These are phyloP conservation scores for Orius insidiosus DNA, from an alignment of 1,140 invertebrate genomes.

Conservation along the genomic window DNA sequence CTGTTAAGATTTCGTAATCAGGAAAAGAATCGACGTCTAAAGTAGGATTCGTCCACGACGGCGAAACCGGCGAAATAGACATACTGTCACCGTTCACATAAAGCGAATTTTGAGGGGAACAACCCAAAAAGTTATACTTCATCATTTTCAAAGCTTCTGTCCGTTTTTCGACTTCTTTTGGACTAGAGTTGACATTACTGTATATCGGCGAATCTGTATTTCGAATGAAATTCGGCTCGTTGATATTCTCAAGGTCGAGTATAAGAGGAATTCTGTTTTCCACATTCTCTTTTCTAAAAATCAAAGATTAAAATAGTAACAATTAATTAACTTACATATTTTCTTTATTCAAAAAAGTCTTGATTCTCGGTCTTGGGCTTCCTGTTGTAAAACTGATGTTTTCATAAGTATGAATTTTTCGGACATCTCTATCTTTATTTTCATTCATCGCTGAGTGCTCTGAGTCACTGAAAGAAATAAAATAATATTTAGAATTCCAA, in stretches of 20 bases:
- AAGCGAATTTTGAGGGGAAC: no score
- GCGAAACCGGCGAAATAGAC: slow-evolving; percentile 5
- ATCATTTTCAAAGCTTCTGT: no score
- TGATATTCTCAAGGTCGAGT: slow-evolving; percentile 12
- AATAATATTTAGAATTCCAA: background rate
- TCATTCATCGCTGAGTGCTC: background rate
- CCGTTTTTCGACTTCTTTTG: no score
- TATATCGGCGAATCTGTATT: no score
- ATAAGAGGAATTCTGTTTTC: slow-evolving; percentile 32
- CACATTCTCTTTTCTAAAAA: no score
- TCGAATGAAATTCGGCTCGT: no score
- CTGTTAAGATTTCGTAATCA: slow-evolving; percentile 13
- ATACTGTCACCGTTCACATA: no score
- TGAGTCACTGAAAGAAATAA: background rate
- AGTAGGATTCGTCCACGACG: slow-evolving; percentile 18
- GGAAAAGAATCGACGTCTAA: slow-evolving; percentile 11
- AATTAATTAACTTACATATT: background rate
- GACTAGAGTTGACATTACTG: no score
- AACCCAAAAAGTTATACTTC: no score
- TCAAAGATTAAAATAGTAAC: background rate
- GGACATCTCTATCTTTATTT: slow-evolving; percentile 2
- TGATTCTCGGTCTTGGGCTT: slow-evolving; percentile 42
- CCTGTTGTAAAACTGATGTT: slow-evolving; percentile 20
- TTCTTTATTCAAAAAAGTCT: slow-evolving; percentile 26
- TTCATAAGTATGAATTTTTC: slow-evolving; percentile 15